Evolutionary conservation across 2,797 vertebrate genomes (phyloP).

Genomic region (Fratercula arctica): DNA sequence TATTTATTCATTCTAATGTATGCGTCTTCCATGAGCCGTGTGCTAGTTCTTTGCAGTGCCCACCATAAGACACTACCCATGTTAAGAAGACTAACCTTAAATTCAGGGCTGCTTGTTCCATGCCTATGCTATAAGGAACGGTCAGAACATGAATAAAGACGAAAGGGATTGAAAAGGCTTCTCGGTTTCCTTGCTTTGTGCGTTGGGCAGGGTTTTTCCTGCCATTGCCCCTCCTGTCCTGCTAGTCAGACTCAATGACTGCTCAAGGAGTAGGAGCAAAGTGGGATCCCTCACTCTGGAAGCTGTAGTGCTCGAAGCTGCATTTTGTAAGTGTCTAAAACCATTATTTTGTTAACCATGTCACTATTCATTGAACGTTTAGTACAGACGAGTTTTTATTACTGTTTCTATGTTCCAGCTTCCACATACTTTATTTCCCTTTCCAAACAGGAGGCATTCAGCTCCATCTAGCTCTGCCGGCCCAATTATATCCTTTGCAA

Average conservation of each 20-base stretch:
- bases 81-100: not conserved
- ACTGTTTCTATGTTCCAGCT: not conserved
- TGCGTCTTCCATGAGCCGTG: accelerated
- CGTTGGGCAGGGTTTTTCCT: not conserved
- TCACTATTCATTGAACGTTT: not conserved
- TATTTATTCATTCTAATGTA: not conserved
- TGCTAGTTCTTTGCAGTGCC: not conserved
- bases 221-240: not conserved
- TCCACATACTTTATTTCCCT: not conserved
- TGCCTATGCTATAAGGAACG: not conserved
- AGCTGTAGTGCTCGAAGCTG: not conserved
- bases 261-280: not conserved
- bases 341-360: not conserved
- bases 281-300: not conserved
- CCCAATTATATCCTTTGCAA: not conserved
- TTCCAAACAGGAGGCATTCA: not conserved
- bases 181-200: not conserved
- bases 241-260: not conserved
- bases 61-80: not conserved
- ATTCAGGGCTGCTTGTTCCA: not conserved
- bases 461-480: not conserved
- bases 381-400: not conserved
- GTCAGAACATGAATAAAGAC: not conserved
- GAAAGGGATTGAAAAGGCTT: not conserved
- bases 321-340: not conserved